Evolutionary conservation across 2,888 invertebrate species (phyloP), one percentile per base, ranked within the genome.

Genomic region (Nysson spinosus): DNA sequence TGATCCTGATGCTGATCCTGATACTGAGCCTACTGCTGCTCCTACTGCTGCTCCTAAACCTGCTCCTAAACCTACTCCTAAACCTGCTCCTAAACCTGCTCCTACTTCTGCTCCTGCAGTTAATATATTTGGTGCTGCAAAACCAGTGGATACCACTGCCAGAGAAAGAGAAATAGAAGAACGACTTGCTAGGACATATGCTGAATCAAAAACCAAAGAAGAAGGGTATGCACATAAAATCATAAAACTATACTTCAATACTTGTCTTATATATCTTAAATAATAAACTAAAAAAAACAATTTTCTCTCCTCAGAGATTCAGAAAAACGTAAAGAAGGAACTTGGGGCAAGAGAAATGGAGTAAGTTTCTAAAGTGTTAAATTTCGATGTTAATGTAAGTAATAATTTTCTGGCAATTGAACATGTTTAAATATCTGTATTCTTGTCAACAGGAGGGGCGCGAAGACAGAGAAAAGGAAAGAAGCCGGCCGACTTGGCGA

Each of bases 71-170:
- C 9, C 39, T 5, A 14, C 44, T 11, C 7, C 37, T 11, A 46
- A 58, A 44, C 77, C 72, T 14, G 89, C 67, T 81, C 78, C 71
- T 17, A 89, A 68, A 79, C 86, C 72, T 76, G 68, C 74, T 40
- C 69, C 79, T 17, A 63, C 83, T 6, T 89, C 90, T 6, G 90
- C 89, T 46, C 88, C 92, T 1, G 90, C 93, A 0, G 91, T 92
- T 40, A 94, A 93, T 56, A 96, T 98, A 74, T 98, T 98, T 85
- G 98, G 98, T n/a, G 93, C 92, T 22, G 98, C 98, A 12, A 96
- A 95, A 85, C 98, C 98, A 0, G 98, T 98, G 0, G 97, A 98
- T 85, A 98, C 98, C 1, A 93, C 95, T 47, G 94, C 95, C 39
- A 91, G 94, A 77, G 97, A 97, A 82, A 90, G 95, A 50, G 95